Evolutionary conservation across 2,797 vertebrate species (phyloP).

Genomic region (Microcaecilia unicolor): DNA sequence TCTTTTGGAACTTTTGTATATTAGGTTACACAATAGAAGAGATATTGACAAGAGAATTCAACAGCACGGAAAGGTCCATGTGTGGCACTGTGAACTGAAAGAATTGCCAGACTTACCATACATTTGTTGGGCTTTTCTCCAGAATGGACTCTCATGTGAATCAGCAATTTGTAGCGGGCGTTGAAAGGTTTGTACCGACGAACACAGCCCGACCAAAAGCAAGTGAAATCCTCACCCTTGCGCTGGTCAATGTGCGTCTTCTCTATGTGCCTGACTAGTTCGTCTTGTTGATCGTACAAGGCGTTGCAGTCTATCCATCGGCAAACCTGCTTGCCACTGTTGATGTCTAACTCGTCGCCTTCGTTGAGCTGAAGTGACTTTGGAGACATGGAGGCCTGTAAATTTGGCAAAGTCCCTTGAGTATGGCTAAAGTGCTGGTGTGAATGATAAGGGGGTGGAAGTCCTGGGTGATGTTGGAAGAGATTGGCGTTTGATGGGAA

Average conservation of each 20-base stretch:
- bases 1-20: too few species aligned
- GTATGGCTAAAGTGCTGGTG: conserved; percentile 66
- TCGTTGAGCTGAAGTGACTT: conserved; percentile 53
- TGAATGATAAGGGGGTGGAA: conserved; percentile 88
- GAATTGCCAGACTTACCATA: conserved; percentile 79
- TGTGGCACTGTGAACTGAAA: conserved; percentile 32
- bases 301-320: conserved; percentile 97
- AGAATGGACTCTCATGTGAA: conserved; percentile 98
- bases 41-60: conserved; percentile 5
- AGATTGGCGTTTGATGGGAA: conserved; percentile 70
- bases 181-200: conserved; percentile 97
- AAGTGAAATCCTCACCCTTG: conserved; percentile 97
- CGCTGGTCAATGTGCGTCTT: conserved; percentile 97
- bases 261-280: conserved; percentile 96
- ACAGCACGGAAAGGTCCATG: conserved; percentile 4
- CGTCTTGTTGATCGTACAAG: conserved; percentile 90
- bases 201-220: conserved; percentile 95
- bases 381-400: conserved; percentile 54
- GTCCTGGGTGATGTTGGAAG: conserved; percentile 66
- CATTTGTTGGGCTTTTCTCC: conserved; percentile 98
- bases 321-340: conserved; percentile 76
- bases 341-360: conserved; percentile 49
- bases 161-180: conserved; percentile 96
- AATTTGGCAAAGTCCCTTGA: conserved; percentile 55
- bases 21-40: too few species aligned